Conservation (phyloP, 2,888 invertebrate species). For the Lamproptera curius region DNA sequence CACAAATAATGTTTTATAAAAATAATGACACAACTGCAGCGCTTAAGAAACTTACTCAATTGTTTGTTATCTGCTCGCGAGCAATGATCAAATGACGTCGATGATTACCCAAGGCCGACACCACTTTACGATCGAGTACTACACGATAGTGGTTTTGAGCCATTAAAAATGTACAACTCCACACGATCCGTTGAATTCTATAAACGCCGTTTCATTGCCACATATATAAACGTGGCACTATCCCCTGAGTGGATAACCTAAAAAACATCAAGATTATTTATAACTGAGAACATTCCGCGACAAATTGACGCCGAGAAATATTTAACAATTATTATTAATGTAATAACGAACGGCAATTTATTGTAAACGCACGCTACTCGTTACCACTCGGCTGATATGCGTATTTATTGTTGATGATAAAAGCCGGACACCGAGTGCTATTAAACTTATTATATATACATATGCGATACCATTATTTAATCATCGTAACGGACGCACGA, state of each 20-base stretch:
- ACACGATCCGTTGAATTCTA: neutral
- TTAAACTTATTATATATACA: neutral
- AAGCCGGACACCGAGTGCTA: slow-evolving; percentile 13
- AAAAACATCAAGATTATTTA: neutral
- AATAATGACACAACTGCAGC: too few relatives aligned
- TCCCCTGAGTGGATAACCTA: neutral
- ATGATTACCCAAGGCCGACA: slow-evolving; percentile 30
- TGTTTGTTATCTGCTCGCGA: slow-evolving; percentile 26
- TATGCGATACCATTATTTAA: slow-evolving; percentile 6
- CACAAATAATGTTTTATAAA: too few relatives aligned
- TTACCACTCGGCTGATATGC: slow-evolving; percentile 7
- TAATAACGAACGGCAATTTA: neutral
- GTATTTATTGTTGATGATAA: slow-evolving; percentile 15
- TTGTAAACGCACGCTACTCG: slow-evolving; percentile 1
- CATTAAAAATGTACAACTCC: slow-evolving; percentile 9
- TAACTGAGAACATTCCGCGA: neutral
- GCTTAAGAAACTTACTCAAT: slow-evolving; percentile 7
- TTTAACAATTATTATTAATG: neutral
- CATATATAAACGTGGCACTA: neutral
- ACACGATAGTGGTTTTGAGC: slow-evolving; percentile 11
- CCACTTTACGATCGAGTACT: slow-evolving; percentile 18
- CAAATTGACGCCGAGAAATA: neutral
- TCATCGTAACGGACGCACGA: slow-evolving; percentile 6
- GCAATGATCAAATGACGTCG: slow-evolving; percentile 31
- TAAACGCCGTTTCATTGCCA: neutral